phyloP scores from a whole-genome alignment of 2,888 invertebrate species.

The Diogma glabrata region DNA sequence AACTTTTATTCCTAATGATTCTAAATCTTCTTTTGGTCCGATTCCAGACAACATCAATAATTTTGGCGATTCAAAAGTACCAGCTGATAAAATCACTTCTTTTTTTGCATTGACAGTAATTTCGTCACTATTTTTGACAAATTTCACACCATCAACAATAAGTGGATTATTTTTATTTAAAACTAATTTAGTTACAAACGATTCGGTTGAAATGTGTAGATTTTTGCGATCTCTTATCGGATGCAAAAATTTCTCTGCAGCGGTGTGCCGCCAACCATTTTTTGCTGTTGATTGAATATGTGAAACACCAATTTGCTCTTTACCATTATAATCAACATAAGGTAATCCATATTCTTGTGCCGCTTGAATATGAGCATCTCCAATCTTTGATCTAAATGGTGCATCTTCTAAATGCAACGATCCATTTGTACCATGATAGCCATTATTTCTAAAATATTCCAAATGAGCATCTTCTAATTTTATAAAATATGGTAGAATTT shows the following conservation, averaged over 20 bases:
- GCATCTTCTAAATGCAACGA: slow-evolving; percentile 49
- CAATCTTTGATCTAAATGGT: slow-evolving; percentile 39
- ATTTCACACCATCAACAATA: slow-evolving; percentile 51
- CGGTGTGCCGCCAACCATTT: slow-evolving; percentile 51
- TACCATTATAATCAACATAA: slow-evolving; percentile 57
- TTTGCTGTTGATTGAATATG: slow-evolving; percentile 49
- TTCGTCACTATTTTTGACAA: slow-evolving; percentile 39
- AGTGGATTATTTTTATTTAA: slow-evolving; percentile 44
- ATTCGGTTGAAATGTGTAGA: slow-evolving; percentile 48
- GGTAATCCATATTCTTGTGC: slow-evolving; percentile 53
- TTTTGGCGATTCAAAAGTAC: slow-evolving; percentile 53
- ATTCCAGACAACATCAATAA: slow-evolving; percentile 49
- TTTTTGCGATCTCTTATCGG: slow-evolving; percentile 41
- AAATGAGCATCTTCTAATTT: slow-evolving; percentile 43
- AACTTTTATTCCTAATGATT: slow-evolving; percentile 33
- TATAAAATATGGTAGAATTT: slow-evolving; percentile 47
- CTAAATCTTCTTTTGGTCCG: slow-evolving; percentile 37
- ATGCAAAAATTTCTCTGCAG: slow-evolving; percentile 51
- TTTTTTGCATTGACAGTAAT: slow-evolving; percentile 45
- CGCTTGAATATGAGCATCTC: slow-evolving; percentile 46
- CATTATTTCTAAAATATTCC: slow-evolving; percentile 36
- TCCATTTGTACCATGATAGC: slow-evolving; percentile 49
- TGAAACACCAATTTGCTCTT: slow-evolving; percentile 50
- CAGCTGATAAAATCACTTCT: slow-evolving; percentile 50
- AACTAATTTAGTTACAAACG: slow-evolving; percentile 47